Conservation (phyloP, 2,888 invertebrate genomes). For the Thera britannica region DNA sequence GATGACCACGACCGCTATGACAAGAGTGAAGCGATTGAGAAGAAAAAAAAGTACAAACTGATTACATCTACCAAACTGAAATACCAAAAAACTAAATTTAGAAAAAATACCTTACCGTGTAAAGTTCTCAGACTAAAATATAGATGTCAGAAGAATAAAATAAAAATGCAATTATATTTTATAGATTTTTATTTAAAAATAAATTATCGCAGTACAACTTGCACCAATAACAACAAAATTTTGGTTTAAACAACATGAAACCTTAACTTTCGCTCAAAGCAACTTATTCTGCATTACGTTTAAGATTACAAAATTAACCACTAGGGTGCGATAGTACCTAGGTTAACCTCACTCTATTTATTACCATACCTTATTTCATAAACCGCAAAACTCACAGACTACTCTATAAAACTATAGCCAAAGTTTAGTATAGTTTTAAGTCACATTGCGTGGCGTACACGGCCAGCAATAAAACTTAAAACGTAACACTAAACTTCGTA, state of each 20-base stretch:
- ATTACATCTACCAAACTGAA: too few species aligned
- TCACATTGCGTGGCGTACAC: too few species aligned
- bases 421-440: too few species aligned
- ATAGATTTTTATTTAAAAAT: constrained; percentile 81
- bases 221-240: constrained; percentile 84
- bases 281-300: constrained; percentile 59
- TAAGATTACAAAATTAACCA: constrained; percentile 66
- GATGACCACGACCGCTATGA: too few species aligned
- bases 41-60: too few species aligned
- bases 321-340: constrained; percentile 64
- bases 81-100: too few species aligned
- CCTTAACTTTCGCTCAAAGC: constrained; percentile 78
- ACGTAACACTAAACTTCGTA: too few species aligned
- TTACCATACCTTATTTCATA: constrained; percentile 44
- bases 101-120: too few species aligned
- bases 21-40: too few species aligned
- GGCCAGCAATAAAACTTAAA: too few species aligned
- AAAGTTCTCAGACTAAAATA: not conserved
- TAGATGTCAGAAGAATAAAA: constrained; percentile 4
- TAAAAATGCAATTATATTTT: constrained; percentile 52
- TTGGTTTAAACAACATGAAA: constrained; percentile 81
- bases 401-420: constrained; percentile 45
- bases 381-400: constrained; percentile 38
- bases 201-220: constrained; percentile 83
- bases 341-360: constrained; percentile 51